Percentiles rank a stretch among this genome's conserved stretches.
Conservation (phyloP, 2,113 vertebrate species). For the Forbesichthys agassizii region DNA sequence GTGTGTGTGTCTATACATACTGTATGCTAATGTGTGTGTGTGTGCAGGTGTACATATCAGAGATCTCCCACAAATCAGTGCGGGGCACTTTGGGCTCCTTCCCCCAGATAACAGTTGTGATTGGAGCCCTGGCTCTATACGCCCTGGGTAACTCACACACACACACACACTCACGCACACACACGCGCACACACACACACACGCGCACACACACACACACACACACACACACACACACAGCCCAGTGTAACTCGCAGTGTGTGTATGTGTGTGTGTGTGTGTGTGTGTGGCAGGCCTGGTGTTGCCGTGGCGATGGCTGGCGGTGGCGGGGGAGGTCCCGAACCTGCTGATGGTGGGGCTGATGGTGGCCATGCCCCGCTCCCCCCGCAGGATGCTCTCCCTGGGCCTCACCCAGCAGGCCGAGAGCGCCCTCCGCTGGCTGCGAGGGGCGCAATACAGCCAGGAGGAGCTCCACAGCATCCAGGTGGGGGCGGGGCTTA, state of each 20-base stretch:
- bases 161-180: no score
- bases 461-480: constrained; percentile 79
- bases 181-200: not conserved
- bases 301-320: constrained; percentile 92
- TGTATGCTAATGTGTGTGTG: not conserved
- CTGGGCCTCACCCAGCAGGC: constrained; percentile 78
- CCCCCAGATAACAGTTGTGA: constrained; percentile 92
- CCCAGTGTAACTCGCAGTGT: not conserved
- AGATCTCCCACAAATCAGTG: constrained; percentile 85
- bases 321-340: constrained; percentile 81
- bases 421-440: constrained; percentile 79
- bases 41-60: constrained; percentile 91
- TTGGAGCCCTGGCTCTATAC: constrained; percentile 86
- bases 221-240: not conserved
- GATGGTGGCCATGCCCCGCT: constrained; percentile 88
- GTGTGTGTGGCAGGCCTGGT: constrained; percentile 74
- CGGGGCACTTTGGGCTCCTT: constrained; percentile 88
- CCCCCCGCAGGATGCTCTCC: constrained; percentile 90
- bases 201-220: not conserved
- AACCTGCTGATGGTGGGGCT: constrained; percentile 82
- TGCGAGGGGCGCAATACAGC: constrained; percentile 78
- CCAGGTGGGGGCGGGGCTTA: constrained; percentile 45
- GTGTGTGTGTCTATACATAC: not conserved
- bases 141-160: constrained; percentile 77
- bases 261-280: constrained; percentile 4